Percentiles rank a stretch among this genome's conserved stretches.
phyloP scores from a whole-genome alignment of 2,797 vertebrate species.

The Crotalus adamanteus region DNA sequence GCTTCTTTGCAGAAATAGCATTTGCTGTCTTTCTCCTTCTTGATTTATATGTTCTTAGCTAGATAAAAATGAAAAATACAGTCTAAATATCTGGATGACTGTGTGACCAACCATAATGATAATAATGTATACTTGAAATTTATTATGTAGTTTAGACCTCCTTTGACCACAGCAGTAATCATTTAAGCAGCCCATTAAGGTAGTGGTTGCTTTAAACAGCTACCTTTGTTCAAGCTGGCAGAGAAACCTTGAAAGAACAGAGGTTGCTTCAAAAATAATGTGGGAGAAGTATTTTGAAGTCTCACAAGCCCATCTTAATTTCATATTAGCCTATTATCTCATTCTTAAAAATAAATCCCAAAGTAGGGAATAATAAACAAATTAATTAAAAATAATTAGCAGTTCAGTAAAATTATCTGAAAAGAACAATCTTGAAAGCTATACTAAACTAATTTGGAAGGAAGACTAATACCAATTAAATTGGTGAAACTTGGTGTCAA shows the following conservation, averaged over 20 bases:
- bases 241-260: not conserved
- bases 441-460: not conserved
- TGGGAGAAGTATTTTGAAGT: not conserved
- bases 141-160: not conserved
- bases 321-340: not conserved
- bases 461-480: not conserved
- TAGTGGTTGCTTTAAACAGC: not conserved
- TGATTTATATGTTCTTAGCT: not conserved
- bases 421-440: not conserved
- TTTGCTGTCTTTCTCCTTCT: not conserved
- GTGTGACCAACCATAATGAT: not conserved
- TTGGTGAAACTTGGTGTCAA: not conserved
- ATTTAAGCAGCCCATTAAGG: not conserved
- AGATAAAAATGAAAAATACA: not conserved
- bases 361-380: not conserved
- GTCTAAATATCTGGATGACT: not conserved
- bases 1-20: not conserved
- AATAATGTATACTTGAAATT: not conserved
- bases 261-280: not conserved
- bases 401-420: not conserved
- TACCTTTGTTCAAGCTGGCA: not conserved
- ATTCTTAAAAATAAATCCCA: not conserved
- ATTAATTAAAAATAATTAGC: not conserved
- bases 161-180: not conserved
- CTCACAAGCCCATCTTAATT: not conserved